A percentile compares a stretch with the other conserved stretches of the same genome.
These are phyloP conservation scores for Saccostrea echinata DNA, from an alignment of 1,140 invertebrate genomes.

Conservation along the genomic window DNA sequence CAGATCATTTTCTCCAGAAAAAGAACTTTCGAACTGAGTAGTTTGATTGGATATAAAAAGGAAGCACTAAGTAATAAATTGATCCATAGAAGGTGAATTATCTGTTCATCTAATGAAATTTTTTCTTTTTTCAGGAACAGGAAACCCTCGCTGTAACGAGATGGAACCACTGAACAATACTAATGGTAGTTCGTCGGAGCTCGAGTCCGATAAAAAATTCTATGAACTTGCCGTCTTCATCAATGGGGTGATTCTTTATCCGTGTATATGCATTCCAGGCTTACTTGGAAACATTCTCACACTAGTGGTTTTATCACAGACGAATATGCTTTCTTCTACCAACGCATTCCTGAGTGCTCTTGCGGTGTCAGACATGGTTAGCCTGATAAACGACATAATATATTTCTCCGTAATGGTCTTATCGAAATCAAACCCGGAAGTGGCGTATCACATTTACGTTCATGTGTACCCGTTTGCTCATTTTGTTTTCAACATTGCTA, in stretches of 20 bases:
- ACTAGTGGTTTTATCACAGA: conserved; percentile 86
- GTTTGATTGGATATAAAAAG: too few species aligned
- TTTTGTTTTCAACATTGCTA: conserved; percentile 76
- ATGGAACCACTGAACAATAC: background rate
- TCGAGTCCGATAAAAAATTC: conserved; percentile 63
- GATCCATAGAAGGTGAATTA: too few species aligned
- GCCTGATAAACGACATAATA: conserved; percentile 86
- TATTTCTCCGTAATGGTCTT: conserved; percentile 84
- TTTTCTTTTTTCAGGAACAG: background rate
- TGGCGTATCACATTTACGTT: conserved; percentile 68
- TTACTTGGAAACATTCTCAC: conserved; percentile 87
- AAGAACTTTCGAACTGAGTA: too few species aligned
- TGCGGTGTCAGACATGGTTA: conserved; percentile 87
- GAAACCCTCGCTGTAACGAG: background rate
- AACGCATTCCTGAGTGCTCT: conserved; percentile 88
- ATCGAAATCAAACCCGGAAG: conserved; percentile 63
- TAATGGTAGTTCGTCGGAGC: background rate
- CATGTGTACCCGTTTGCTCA: conserved; percentile 77
- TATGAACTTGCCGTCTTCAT: conserved; percentile 72
- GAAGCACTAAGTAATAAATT: too few species aligned
- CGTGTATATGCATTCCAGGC: conserved; percentile 86
- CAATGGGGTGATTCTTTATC: conserved; percentile 83
- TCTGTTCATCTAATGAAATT: background rate
- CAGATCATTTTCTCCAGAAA: too few species aligned
- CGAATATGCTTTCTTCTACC: conserved; percentile 87